Conservation (phyloP, 2,797 vertebrate genomes). For the Semaprochilodus insignis region DNA sequence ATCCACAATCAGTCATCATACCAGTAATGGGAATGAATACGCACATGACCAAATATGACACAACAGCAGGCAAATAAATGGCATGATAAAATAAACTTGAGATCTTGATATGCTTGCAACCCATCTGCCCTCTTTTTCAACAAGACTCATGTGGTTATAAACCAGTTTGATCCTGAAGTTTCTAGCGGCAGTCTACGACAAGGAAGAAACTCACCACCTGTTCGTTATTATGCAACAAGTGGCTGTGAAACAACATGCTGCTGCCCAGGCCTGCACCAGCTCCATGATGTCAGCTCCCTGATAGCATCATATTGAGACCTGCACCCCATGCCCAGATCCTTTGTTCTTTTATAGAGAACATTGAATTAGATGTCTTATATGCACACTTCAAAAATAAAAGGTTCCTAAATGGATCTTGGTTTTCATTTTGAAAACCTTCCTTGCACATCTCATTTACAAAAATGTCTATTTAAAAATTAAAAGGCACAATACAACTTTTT, state of each 20-base stretch:
- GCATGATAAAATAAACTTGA: background rate
- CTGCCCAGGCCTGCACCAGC: slow-evolving; percentile 28
- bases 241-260: slow-evolving; percentile 35
- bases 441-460: no score
- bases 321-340: background rate
- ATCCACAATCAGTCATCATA: background rate
- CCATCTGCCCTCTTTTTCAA: background rate
- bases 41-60: background rate
- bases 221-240: slow-evolving; percentile 27
- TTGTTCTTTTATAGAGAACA: background rate
- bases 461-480: no score
- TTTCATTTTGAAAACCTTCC: no score
- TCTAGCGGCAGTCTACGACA: background rate
- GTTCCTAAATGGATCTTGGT: no score
- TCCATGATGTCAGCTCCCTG: slow-evolving; percentile 16
- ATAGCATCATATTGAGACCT: background rate
- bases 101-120: background rate
- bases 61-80: background rate
- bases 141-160: background rate
- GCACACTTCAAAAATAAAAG: no score
- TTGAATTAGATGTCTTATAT: no score
- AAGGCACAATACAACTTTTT: no score
- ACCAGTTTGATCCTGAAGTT: slow-evolving; percentile 11
- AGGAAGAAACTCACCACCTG: slow-evolving; percentile 22
- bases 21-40: slow-evolving; percentile 4